A percentile compares a stretch with the other conserved stretches of the same genome.
Evolutionary conservation across 2,113 vertebrate genomes (phyloP).

Genomic region (Pelvicachromis taeniatus): DNA sequence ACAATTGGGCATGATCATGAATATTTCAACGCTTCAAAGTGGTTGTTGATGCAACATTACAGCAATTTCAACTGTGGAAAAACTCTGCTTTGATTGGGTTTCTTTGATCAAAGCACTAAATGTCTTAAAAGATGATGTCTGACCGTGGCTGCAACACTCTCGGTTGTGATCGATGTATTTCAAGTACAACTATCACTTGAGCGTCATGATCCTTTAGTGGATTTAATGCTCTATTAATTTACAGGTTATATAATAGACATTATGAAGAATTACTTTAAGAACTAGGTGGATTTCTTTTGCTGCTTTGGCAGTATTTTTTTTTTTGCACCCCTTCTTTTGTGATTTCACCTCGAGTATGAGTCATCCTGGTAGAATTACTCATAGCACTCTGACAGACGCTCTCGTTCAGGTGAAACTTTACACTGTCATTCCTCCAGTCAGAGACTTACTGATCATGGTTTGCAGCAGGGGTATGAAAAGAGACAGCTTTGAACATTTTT

Average conservation of each 20-base stretch:
- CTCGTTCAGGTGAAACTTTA: not conserved
- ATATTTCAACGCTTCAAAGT: not conserved
- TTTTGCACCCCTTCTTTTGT: not conserved
- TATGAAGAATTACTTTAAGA: not conserved
- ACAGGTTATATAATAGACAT: not conserved
- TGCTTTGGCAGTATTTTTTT: accelerated
- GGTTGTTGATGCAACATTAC: not conserved
- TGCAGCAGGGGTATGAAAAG: not conserved
- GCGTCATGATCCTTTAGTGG: not conserved
- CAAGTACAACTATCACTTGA: not conserved
- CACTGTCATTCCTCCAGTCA: not conserved
- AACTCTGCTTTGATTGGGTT: not conserved
- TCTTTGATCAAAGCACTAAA: not conserved
- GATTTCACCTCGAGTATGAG: not conserved
- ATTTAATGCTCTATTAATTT: not conserved
- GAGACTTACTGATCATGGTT: not conserved
- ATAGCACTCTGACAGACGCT: not conserved
- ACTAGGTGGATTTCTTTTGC: not conserved
- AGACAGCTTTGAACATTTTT: not conserved
- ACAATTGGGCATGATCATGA: not conserved
- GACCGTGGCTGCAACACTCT: not conserved
- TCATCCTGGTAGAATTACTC: not conserved
- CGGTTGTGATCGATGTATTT: not conserved
- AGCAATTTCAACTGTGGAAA: not conserved
- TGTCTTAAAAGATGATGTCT: not conserved